phyloP scores from a whole-genome alignment of 2,888 invertebrate species.

The Caenorhabditis wallacei region DNA sequence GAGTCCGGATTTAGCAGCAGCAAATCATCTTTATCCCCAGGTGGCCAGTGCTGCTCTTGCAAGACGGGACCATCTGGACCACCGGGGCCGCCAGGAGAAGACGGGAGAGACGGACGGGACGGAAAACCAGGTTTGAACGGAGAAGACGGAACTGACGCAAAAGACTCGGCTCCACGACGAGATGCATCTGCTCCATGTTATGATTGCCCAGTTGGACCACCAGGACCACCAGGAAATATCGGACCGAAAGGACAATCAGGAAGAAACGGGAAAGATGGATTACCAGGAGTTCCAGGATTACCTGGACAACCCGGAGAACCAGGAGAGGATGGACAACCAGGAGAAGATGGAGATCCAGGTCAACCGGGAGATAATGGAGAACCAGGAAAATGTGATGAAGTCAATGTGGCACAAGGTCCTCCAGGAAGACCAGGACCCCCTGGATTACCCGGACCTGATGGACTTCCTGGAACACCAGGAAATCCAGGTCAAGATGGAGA shows the following conservation, averaged over 20 bases:
- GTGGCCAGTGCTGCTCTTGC: slow-evolving; percentile 67
- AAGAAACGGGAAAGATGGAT: slow-evolving; percentile 67
- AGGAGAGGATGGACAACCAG: slow-evolving; percentile 67
- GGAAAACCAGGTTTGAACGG: slow-evolving; percentile 74
- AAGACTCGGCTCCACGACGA: slow-evolving; percentile 25
- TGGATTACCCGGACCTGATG: slow-evolving; percentile 65
- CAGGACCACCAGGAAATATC: slow-evolving; percentile 68
- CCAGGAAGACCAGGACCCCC: slow-evolving; percentile 67
- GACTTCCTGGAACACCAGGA: slow-evolving; percentile 73
- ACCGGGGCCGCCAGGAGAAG: slow-evolving; percentile 73
- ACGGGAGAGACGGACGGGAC: slow-evolving; percentile 71
- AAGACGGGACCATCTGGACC: slow-evolving; percentile 69
- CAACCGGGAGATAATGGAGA: slow-evolving; percentile 63
- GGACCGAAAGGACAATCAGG: slow-evolving; percentile 74
- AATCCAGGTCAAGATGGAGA: slow-evolving; percentile 72
- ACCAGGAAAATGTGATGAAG: slow-evolving; percentile 59
- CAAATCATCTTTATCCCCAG: slow-evolving; percentile 31
- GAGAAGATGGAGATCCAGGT: slow-evolving; percentile 70
- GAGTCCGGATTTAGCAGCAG: slow-evolving; percentile 54
- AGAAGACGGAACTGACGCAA: slow-evolving; percentile 59
- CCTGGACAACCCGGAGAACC: slow-evolving; percentile 72
- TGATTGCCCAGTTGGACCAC: slow-evolving; percentile 59
- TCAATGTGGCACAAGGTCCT: slow-evolving; percentile 66
- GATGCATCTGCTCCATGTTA: slow-evolving; percentile 49
- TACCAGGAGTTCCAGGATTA: slow-evolving; percentile 67